Base-by-base conservation (phyloP, 2,888 invertebrate genomes). In the Ophion ellenae region DNA sequence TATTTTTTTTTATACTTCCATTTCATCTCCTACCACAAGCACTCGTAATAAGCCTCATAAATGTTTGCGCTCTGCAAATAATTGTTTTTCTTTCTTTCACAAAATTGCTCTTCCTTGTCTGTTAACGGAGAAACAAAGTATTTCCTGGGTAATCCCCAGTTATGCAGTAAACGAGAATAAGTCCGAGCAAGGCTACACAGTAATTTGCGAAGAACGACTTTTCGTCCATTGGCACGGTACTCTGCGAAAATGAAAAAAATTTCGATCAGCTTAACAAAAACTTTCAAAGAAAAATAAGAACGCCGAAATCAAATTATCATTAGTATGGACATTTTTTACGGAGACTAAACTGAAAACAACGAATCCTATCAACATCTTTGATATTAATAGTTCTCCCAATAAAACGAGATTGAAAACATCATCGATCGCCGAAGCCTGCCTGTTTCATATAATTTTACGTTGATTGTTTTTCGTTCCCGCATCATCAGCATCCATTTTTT, bases 11-110 rank as follows among this genome's bases (percentile, higher is more conserved):
- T 93, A 89, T 95, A 95, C 77, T 90, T 90, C 0, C 88, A 88
- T 76, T 94, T 92, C 90, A 96, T 95, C 11, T 95, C 94, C 73
- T 95, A 94, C 96, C 96, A 96, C 1, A 95, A 95, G 86, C 95
- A 95, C 74, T 94, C 94, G 89, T 95, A 96, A 86, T 95, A 90
- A 66, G 94, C 94, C 45, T 95, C 94, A 0, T 94, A 93, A 2
- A 96, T 92, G 0, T 94, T 91, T 88, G 94, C 94, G 87, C 95
- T 95, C 89, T 89, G 64, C 11, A 47, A 79, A 64, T 24, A 17
- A 53, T 17, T 1, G 17, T 14, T 40, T 20, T 28, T 59, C 9
- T 32, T 36, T 36, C 32, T 32, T 32, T n/a, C 7, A 0, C 10
- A 10, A n/a, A n/a, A 10, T 36, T 32, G n/a, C 9, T 57, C 17